A percentile compares a stretch with the other conserved stretches of the same genome.
Evolutionary conservation across 2,888 invertebrate genomes (phyloP).

Genomic region (Troides aeacus): DNA sequence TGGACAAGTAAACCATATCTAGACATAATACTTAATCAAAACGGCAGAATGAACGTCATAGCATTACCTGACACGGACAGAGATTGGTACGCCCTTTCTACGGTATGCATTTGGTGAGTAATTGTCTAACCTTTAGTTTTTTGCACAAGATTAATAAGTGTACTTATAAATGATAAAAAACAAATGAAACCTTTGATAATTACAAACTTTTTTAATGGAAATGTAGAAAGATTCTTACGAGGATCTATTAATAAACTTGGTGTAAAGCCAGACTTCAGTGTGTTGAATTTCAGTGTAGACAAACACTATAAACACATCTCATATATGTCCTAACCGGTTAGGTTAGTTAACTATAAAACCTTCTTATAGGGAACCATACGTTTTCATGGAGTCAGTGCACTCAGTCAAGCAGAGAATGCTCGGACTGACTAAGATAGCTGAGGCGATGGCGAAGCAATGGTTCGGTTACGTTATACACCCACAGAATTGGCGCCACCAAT

Average conservation of each 20-base stretch:
- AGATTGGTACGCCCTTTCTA: conserved; percentile 64
- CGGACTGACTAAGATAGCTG: conserved; percentile 75
- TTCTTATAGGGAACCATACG: conserved; percentile 60
- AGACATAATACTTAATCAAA: conserved; percentile 55
- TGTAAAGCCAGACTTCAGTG: no score
- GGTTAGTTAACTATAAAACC: no score
- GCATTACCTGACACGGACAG: conserved; percentile 60
- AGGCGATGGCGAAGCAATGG: conserved; percentile 85
- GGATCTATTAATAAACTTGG: no score
- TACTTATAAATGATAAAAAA: no score
- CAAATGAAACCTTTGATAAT: no score
- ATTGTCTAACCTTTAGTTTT: not conserved
- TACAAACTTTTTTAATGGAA: no score
- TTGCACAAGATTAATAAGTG: not conserved
- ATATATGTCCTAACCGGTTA: no score
- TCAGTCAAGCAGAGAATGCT: conserved; percentile 67
- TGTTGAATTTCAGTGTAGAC: no score
- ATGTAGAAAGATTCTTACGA: no score
- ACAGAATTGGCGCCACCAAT: conserved; percentile 82
- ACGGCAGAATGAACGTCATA: conserved; percentile 52
- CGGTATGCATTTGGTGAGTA: conserved; percentile 68
- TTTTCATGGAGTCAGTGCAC: conserved; percentile 56
- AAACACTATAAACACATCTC: no score
- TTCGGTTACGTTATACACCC: conserved; percentile 82
- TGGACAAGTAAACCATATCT: conserved; percentile 60